Base-by-base conservation (phyloP, 2,888 invertebrate genomes). In the Chironomus tentans region DNA sequence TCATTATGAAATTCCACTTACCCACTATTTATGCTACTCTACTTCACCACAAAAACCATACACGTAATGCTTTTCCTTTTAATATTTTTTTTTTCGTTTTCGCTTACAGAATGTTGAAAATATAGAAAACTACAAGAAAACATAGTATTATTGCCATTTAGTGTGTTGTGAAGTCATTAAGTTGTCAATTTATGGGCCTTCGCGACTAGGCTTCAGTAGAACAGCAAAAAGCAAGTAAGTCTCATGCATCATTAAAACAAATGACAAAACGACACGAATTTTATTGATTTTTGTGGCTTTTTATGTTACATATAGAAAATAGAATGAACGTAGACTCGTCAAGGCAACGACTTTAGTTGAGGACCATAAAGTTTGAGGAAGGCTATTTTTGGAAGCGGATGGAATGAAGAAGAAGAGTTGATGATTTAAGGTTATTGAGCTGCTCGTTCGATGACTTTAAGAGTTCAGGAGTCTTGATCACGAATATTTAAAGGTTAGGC, bases 81-180 rank as follows among this genome's bases (percentile, higher is more conserved):
- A 56, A 56, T 56, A 18, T 38, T 38, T 38, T n/a, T n/a, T n/a
- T n/a, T 38, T 38, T 38, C 38, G 38, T 7, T 38, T 38, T 15
- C 56, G 21, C 24, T 50, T 50, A 12, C 50, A 24, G 70, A 70
- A 70, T 70, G 70, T 22, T 18, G 22, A 50, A 50, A 56, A 18
- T 5, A 56, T 7, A 56, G 56, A 56, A 56, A 56, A 56, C 38
- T 38, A 38, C 56, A 56, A 13, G 65, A 28, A 72, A 72, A 72
- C 72, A 62, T 62, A 72, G 46, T 61, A 72, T 72, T 72, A 72
- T 72, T 72, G 61, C 72, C 72, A 72, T 72, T 72, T 72, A 72
- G 72, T 72, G 61, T 72, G 72, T 72, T 72, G 72, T 61, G 72
- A 72, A 72, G 72, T 72, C 72, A 72, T 72, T 72, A 72, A 72